These are phyloP conservation scores for Lagenorhynchus albirostris DNA, from an alignment of 2,113 vertebrate genomes.

Conservation along the genomic window DNA sequence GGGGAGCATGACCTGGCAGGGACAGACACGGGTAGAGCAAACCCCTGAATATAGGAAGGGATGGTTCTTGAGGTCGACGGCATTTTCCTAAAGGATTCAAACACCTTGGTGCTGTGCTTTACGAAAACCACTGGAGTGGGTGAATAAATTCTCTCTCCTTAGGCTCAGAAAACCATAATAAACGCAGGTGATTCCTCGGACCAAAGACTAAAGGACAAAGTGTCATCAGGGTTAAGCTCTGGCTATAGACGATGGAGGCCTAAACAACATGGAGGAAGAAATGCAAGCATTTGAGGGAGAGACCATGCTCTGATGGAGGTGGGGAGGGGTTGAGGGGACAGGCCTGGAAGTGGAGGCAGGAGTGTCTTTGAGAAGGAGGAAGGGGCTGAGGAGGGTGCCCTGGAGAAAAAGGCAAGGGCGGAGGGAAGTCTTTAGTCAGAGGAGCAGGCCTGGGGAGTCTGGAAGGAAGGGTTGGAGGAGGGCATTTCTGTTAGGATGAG, in stretches of 20 bases:
- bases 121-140: too few species aligned
- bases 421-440: rapidly evolving
- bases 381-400: background rate
- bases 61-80: background rate
- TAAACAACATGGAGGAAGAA: background rate
- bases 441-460: rapidly evolving
- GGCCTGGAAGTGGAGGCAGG: background rate
- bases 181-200: background rate
- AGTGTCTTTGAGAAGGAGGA: background rate
- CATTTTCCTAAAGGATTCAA: background rate
- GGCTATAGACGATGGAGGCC: background rate
- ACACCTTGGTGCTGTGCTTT: background rate
- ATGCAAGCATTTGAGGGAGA: background rate
- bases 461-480: background rate
- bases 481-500: background rate
- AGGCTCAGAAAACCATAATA: background rate
- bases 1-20: rapidly evolving
- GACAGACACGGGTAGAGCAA: background rate
- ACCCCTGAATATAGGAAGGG: background rate
- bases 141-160: background rate
- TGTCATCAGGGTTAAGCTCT: background rate
- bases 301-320: background rate
- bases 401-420: background rate
- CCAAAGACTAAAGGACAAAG: background rate
- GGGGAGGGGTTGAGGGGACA: background rate